Percentiles rank a stretch among this genome's conserved stretches.
Conservation (phyloP, 2,888 invertebrate species). For the Cecidostiba fungosa region DNA sequence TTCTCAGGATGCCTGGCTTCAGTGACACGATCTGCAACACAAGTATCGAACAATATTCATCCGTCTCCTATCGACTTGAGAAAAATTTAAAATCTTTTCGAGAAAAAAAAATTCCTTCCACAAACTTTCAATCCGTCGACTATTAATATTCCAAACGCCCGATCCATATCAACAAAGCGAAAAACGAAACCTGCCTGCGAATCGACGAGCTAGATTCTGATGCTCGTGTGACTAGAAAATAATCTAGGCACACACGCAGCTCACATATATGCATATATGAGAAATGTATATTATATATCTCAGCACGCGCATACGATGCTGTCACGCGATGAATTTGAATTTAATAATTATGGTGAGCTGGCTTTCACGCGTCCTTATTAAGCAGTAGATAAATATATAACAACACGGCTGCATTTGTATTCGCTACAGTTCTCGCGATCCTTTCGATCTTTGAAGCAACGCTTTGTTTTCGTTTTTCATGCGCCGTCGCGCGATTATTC, state of each 20-base stretch:
- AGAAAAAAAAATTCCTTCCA: too few relatives aligned
- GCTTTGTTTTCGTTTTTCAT: slow-evolving; percentile 30
- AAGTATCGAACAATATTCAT: too few relatives aligned
- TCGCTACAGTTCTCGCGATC: not conserved
- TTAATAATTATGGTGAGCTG: not conserved
- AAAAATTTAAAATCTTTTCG: too few relatives aligned
- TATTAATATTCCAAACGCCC: not conserved
- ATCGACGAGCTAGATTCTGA: not conserved
- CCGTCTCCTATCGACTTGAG: too few relatives aligned
- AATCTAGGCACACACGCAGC: not conserved
- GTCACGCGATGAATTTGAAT: slow-evolving; percentile 5
- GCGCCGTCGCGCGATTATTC: slow-evolving; percentile 52
- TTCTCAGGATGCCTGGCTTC: slow-evolving; percentile 80
- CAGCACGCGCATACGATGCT: not conserved
- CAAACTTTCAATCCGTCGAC: slow-evolving; percentile 4
- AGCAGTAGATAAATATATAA: slow-evolving; percentile 35
- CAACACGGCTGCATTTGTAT: not conserved
- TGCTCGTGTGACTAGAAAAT: slow-evolving; percentile 14
- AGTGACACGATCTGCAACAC: slow-evolving; percentile 81
- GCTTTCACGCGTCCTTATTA: slow-evolving; percentile 50
- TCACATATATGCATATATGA: not conserved
- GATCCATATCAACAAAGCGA: not conserved
- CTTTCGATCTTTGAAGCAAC: not conserved
- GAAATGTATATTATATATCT: not conserved
- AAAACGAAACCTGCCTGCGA: not conserved